Conservation (phyloP, 2,797 vertebrate species). For the Buceros bicornis region DNA sequence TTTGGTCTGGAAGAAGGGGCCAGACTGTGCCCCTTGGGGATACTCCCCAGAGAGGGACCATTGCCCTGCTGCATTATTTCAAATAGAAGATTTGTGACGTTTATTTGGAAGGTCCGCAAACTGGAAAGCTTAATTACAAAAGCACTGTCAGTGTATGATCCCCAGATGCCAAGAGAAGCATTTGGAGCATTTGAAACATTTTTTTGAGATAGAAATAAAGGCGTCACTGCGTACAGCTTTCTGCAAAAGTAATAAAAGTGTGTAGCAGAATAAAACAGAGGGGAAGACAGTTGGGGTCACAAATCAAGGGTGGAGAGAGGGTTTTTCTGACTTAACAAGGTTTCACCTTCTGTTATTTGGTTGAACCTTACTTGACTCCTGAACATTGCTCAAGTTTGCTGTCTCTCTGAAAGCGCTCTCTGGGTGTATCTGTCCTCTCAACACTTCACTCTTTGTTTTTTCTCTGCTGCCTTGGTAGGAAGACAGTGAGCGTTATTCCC, state of each 20-base stretch:
- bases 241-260: neutral
- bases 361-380: neutral
- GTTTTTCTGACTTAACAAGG: neutral
- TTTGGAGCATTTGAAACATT: neutral
- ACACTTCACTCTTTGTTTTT: conserved; percentile 31
- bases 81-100: neutral
- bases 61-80: neutral
- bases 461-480: conserved; percentile 85
- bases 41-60: too few relatives aligned
- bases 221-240: fast-evolving
- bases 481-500: conserved; percentile 92
- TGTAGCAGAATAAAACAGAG: neutral
- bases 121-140: neutral
- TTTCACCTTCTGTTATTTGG: neutral
- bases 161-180: neutral
- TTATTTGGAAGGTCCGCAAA: neutral
- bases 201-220: neutral
- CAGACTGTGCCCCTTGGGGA: neutral
- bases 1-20: neutral
- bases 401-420: neutral
- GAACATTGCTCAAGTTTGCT: neutral
- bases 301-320: neutral
- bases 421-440: conserved; percentile 37
- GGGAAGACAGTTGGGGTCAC: neutral
- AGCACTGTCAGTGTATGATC: neutral